These are phyloP conservation scores for Crypturellus tataupa DNA, from an alignment of 2,797 vertebrate genomes.

Conservation along the genomic window DNA sequence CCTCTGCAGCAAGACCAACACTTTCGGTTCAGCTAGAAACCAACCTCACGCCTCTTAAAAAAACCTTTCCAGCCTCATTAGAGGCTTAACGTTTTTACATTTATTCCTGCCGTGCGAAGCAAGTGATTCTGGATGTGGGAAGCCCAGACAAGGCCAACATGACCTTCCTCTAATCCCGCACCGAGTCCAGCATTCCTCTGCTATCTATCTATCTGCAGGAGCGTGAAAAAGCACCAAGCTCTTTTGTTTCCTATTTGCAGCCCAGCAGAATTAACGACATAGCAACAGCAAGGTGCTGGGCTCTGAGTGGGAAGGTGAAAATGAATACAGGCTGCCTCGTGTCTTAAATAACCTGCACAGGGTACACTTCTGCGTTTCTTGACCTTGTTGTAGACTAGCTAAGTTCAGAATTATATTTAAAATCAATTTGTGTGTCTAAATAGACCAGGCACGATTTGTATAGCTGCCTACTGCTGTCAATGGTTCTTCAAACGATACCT, in stretches of 20 bases:
- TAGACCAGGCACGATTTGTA: constrained; percentile 45
- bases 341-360: constrained; percentile 63
- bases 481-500: background rate
- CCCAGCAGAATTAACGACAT: constrained; percentile 19
- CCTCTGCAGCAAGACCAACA: constrained; percentile 18
- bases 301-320: constrained; percentile 68
- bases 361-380: constrained; percentile 54
- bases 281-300: constrained; percentile 30
- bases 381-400: constrained; percentile 56
- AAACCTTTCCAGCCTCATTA: background rate
- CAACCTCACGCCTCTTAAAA: background rate
- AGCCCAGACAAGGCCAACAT: background rate
- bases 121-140: fast-evolving
- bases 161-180: background rate
- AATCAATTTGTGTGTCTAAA: constrained; percentile 37
- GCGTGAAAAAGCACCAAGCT: background rate
- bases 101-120: background rate
- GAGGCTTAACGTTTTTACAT: background rate
- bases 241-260: constrained; percentile 56
- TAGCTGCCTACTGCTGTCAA: constrained; percentile 37
- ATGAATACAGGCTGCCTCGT: constrained; percentile 40
- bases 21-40: background rate
- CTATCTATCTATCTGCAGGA: background rate
- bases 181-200: background rate
- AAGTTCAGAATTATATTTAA: constrained; percentile 70